Evolutionary conservation across 2,797 vertebrate species (phyloP), one percentile per base, ranked within the genome.

Genomic region (Paratrypauchen microcephalus): DNA sequence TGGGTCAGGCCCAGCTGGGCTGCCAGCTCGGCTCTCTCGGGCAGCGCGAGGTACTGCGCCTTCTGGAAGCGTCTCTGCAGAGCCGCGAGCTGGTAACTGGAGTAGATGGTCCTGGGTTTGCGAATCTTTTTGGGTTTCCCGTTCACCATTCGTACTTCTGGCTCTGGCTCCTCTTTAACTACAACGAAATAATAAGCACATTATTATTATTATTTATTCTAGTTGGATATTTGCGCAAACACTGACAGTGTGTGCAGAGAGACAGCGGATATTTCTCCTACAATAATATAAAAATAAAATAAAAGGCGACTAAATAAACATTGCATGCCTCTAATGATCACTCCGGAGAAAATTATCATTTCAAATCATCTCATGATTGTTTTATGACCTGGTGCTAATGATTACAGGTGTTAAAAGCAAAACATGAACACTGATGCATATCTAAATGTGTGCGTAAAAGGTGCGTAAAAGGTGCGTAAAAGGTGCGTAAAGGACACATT

Each of bases 71-170:
- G 95, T 74, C 97, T 94, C 88, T 99, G 97, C 86, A 99, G 90
- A 23, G 97, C 97, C 0, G 97, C 97, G 84, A 99, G 94, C 86
- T 99, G 97, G 90, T 97, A 98, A 69, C 97, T 99, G 86, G 97
- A 99, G 87, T 99, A 99, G 86, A 99, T 99, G 18, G 97, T 99
- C 58, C 97, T 93, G 16, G 97, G 97, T 76, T 99, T 99, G 83
- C 97, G 96, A 87, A 99, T 97, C 84, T 99, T 99, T 87, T 99
- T 99, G 26, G 97, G 96, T 76, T 99, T 99, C 73, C 97, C 97
- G 0, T 99, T 99, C 82, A 99, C 97, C 97, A 99, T 99, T 75
- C 97, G 95, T 70, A 99, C 96, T 86, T 98, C 97, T 0, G 96
- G 95, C 87, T 99, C 97, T 30, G 96, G 96, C 80, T 99, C 97